Conservation (phyloP, 2,888 invertebrate genomes). For the Vesta saturnalis region DNA sequence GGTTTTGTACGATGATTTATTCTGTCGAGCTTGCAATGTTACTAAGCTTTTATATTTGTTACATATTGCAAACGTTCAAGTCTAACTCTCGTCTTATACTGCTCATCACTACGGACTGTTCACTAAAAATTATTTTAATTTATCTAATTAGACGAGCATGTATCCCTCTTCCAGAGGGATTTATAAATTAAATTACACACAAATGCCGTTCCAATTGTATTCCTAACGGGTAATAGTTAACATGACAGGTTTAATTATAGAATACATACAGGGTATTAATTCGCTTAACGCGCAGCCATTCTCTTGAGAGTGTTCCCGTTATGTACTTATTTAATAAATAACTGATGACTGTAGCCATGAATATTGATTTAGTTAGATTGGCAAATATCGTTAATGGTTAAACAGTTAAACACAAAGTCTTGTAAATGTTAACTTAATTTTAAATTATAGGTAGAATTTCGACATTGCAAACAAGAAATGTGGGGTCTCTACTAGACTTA, state of each 20-base stretch:
- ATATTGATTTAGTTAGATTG: not conserved
- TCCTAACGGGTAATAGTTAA: constrained; percentile 17
- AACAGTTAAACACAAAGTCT: too few relatives aligned
- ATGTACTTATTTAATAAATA: not conserved
- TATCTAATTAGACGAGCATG: too few relatives aligned
- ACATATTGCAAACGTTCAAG: not conserved
- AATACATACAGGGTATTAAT: constrained; percentile 34
- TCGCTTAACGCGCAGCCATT: constrained; percentile 27
- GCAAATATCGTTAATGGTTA: too few relatives aligned
- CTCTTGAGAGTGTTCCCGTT: constrained; percentile 24
- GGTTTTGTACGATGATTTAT: constrained; percentile 30
- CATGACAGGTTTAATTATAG: constrained; percentile 36
- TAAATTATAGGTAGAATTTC: too few relatives aligned
- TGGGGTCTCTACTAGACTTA: too few relatives aligned
- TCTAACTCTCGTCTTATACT: not conserved
- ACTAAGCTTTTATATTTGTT: not conserved
- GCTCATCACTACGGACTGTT: not conserved
- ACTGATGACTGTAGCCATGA: not conserved
- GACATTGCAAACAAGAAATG: too few relatives aligned
- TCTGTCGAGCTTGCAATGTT: constrained; percentile 13
- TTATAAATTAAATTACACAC: not conserved
- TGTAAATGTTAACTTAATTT: too few relatives aligned
- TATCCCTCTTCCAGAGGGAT: too few relatives aligned
- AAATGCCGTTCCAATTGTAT: constrained; percentile 4
- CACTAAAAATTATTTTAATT: too few relatives aligned